phyloP scores from a whole-genome alignment of 2,797 vertebrate genomes.

The Nannoperca australis region DNA sequence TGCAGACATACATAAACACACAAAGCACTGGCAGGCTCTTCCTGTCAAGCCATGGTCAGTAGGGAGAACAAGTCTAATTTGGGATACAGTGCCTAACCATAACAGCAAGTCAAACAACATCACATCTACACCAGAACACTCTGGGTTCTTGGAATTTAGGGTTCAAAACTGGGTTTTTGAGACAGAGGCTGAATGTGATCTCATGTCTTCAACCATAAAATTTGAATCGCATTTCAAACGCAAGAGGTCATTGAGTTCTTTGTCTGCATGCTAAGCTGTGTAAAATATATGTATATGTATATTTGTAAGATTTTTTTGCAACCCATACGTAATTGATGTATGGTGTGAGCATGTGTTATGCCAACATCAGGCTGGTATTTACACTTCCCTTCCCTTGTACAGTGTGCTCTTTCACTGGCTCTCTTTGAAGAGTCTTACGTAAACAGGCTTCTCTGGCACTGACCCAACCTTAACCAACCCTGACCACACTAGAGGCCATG shows the following conservation, averaged over 20 bases:
- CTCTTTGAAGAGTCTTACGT: slow-evolving; percentile 78
- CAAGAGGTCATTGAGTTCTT: slow-evolving; percentile 1
- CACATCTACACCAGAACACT: slow-evolving; percentile 53
- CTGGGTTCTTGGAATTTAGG: slow-evolving; percentile 55
- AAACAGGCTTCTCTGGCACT: slow-evolving; percentile 71
- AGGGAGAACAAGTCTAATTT: slow-evolving; percentile 67
- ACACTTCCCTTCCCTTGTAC: slow-evolving; percentile 74
- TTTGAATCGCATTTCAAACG: slow-evolving; percentile 4
- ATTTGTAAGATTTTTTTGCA: slow-evolving; percentile 44
- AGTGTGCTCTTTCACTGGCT: slow-evolving; percentile 76
- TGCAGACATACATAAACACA: slow-evolving; percentile 40
- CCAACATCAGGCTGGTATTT: slow-evolving; percentile 79
- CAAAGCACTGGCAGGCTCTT: slow-evolving; percentile 56
- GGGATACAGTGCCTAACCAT: slow-evolving; percentile 61
- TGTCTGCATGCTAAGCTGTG: slow-evolving; percentile 8
- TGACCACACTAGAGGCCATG: slow-evolving; percentile 71
- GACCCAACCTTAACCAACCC: slow-evolving; percentile 61
- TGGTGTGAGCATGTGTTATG: slow-evolving; percentile 62
- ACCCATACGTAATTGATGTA: slow-evolving; percentile 48
- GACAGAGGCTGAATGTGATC: slow-evolving; percentile 14
- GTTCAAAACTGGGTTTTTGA: slow-evolving; percentile 46
- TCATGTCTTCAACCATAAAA: slow-evolving; percentile 8
- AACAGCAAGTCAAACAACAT: slow-evolving; percentile 72
- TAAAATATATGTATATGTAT: slow-evolving; percentile 26
- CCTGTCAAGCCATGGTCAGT: slow-evolving; percentile 67